Evolutionary conservation across 2,888 invertebrate genomes (phyloP).

Genomic region (Drosophila prolongata): DNA sequence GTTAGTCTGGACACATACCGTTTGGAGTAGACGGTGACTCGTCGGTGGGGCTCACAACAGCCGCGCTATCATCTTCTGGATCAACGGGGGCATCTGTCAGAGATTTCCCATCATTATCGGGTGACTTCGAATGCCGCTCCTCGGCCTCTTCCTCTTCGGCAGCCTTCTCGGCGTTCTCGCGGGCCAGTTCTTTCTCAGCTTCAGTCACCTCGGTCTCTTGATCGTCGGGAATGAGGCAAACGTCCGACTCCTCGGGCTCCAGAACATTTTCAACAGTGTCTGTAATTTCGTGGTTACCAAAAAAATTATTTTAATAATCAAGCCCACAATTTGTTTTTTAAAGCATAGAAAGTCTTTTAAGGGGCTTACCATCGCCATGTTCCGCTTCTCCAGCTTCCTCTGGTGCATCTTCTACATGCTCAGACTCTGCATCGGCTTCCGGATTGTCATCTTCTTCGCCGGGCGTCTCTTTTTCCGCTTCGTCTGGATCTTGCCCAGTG

Average conservation of each 20-base stretch:
- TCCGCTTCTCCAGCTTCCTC: constrained; percentile 58
- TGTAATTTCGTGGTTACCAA: not conserved
- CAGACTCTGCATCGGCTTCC: constrained; percentile 39
- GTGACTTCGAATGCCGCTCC: constrained; percentile 36
- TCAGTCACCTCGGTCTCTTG: constrained; percentile 88
- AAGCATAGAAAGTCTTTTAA: no score
- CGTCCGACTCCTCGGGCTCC: constrained; percentile 87
- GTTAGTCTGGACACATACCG: constrained; percentile 47
- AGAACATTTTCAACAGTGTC: constrained; percentile 85
- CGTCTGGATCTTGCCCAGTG: constrained; percentile 24
- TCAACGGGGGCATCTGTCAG: constrained; percentile 14
- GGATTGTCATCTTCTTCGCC: constrained; percentile 36
- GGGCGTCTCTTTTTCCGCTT: constrained; percentile 46
- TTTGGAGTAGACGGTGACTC: constrained; percentile 39
- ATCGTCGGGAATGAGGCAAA: constrained; percentile 89
- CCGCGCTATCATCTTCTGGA: constrained; percentile 19
- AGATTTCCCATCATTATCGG: constrained; percentile 9
- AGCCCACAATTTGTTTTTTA: no score
- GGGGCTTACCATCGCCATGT: constrained; percentile 66
- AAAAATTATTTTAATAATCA: not conserved
- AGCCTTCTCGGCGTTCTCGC: constrained; percentile 83
- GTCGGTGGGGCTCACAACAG: constrained; percentile 29
- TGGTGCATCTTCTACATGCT: constrained; percentile 39
- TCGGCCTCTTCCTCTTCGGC: constrained; percentile 68
- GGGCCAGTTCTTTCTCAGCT: constrained; percentile 87